These are phyloP conservation scores for Oxytorus armatus DNA, from an alignment of 2,888 invertebrate genomes.

Conservation along the genomic window DNA sequence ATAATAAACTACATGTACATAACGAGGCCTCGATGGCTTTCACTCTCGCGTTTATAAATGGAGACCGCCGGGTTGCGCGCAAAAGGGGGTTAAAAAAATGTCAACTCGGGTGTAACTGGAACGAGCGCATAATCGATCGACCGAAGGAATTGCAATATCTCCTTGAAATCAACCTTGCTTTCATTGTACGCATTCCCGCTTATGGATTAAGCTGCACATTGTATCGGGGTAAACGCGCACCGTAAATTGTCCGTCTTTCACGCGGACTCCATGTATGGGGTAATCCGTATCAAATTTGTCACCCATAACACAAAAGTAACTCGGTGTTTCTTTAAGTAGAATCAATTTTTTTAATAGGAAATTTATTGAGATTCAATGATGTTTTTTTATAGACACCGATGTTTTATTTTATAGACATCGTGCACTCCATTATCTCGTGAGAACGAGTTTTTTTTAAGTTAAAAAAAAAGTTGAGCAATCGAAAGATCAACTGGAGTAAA, in stretches of 20 bases:
- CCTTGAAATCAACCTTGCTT: slow-evolving; percentile 82
- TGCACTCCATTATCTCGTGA: too few relatives aligned
- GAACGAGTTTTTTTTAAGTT: too few relatives aligned
- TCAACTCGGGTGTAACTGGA: slow-evolving; percentile 71
- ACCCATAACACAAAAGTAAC: background rate
- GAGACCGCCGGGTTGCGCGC: slow-evolving; percentile 39
- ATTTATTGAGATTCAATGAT: too few relatives aligned
- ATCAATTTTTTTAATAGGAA: too few relatives aligned
- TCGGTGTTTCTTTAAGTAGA: too few relatives aligned
- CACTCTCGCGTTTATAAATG: slow-evolving; percentile 47
- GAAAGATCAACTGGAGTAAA: too few relatives aligned
- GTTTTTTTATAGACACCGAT: too few relatives aligned
- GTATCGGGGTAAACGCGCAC: slow-evolving; percentile 31
- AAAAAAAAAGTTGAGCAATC: too few relatives aligned
- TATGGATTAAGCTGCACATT: slow-evolving; percentile 71
- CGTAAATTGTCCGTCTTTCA: slow-evolving; percentile 51
- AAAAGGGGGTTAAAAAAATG: slow-evolving; percentile 65
- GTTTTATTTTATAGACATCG: too few relatives aligned
- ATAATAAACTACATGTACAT: background rate
- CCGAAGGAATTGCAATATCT: slow-evolving; percentile 77
- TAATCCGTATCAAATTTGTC: background rate
- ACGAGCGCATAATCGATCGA: slow-evolving; percentile 77
- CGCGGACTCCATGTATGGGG: background rate
- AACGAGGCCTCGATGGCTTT: slow-evolving; percentile 55
- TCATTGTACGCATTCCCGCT: slow-evolving; percentile 79